These are phyloP conservation scores for Lepetodrilus schrolli DNA, from an alignment of 2,888 invertebrate species.

Conservation along the genomic window DNA sequence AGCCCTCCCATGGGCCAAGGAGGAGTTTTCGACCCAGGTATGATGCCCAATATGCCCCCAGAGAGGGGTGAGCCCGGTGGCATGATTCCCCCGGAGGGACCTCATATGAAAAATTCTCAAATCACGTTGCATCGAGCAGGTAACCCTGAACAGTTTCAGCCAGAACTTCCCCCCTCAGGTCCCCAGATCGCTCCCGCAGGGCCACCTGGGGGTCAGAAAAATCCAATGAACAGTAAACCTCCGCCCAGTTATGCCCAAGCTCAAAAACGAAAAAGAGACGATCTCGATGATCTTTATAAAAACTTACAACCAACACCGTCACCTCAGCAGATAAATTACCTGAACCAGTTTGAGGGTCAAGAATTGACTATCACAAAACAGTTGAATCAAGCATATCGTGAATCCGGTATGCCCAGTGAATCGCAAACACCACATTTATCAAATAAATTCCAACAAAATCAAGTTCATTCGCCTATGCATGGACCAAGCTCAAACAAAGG, in stretches of 20 bases:
- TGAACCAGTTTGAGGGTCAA: slow-evolving; percentile 96
- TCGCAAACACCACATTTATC: slow-evolving; percentile 44
- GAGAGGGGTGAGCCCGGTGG: slow-evolving; percentile 40
- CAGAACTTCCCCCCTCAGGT: slow-evolving; percentile 46
- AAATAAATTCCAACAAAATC: slow-evolving; percentile 52
- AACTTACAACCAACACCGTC: slow-evolving; percentile 87
- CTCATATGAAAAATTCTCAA: slow-evolving; percentile 53
- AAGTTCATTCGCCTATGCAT: slow-evolving; percentile 66
- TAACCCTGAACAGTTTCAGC: slow-evolving; percentile 72
- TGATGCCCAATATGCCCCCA: slow-evolving; percentile 44
- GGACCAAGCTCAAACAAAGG: slow-evolving; percentile 64
- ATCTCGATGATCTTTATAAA: slow-evolving; percentile 83
- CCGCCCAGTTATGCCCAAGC: slow-evolving; percentile 75
- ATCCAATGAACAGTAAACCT: slow-evolving; percentile 63
- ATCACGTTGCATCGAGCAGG: slow-evolving; percentile 70
- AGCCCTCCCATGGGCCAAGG: slow-evolving; percentile 56
- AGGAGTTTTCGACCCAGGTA: slow-evolving; percentile 46
- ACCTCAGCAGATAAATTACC: slow-evolving; percentile 95
- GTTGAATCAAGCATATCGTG: slow-evolving; percentile 86
- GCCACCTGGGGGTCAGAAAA: slow-evolving; percentile 39
- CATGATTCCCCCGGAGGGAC: slow-evolving; percentile 42
- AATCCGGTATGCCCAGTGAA: slow-evolving; percentile 54
- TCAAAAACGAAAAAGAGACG: slow-evolving; percentile 69
- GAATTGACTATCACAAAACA: slow-evolving; percentile 97
- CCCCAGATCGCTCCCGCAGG: no score